These are phyloP conservation scores for Bombycilla garrulus DNA, from an alignment of 2,113 vertebrate species.

Conservation along the genomic window DNA sequence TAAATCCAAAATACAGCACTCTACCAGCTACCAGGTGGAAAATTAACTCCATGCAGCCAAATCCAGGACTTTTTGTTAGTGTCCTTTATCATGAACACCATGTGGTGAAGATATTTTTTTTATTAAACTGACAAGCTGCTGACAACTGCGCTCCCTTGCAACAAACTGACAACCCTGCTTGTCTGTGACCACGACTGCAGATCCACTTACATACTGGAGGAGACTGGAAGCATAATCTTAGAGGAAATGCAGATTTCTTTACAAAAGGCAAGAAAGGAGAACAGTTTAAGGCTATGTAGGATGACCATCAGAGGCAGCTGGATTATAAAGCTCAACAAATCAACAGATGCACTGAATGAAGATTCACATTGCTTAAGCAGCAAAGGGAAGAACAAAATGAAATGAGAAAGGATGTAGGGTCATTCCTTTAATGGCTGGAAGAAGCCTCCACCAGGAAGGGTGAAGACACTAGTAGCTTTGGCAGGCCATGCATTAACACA, in stretches of 20 bases:
- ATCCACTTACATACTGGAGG: not conserved
- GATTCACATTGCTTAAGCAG: not conserved
- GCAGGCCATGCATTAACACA: not conserved
- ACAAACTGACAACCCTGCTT: not conserved
- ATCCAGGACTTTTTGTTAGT: not conserved
- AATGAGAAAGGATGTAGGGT: not conserved
- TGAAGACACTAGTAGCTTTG: not conserved
- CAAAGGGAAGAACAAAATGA: not conserved
- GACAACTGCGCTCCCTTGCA: not conserved
- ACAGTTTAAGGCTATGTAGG: not conserved
- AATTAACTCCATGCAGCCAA: not conserved
- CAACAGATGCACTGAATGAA: not conserved
- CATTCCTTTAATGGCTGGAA: not conserved
- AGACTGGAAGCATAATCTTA: not conserved
- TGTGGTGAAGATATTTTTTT: not conserved
- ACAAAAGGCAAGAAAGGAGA: not conserved
- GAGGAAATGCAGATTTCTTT: not conserved
- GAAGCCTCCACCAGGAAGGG: not conserved
- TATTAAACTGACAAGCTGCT: not conserved
- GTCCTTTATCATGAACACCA: not conserved
- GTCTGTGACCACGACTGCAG: accelerated
- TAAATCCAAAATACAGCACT: not conserved
- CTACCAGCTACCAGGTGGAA: not conserved
- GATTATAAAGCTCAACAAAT: not conserved
- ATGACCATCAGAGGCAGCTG: not conserved